These are phyloP conservation scores for Amaurobius ferox DNA, from an alignment of 2,888 invertebrate genomes.

Conservation along the genomic window DNA sequence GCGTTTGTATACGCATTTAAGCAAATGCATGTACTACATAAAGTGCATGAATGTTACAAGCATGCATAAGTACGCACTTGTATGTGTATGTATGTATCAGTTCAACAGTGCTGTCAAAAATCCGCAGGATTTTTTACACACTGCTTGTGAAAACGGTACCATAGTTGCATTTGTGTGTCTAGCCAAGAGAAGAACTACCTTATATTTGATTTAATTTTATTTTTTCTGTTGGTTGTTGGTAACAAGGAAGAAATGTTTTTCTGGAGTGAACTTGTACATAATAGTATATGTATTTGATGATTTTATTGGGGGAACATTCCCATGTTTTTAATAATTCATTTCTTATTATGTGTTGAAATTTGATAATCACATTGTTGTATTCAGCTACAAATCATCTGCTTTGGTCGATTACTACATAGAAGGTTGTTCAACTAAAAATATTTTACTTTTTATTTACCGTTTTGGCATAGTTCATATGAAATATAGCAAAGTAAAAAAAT, in stretches of 20 bases:
- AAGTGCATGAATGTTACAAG: too few relatives aligned
- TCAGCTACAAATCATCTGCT: conserved; percentile 1
- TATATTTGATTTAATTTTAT: conserved; percentile 52
- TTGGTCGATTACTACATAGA: too few relatives aligned
- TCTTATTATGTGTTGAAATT: not conserved
- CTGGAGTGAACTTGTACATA: conserved; percentile 59
- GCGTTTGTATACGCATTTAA: not conserved
- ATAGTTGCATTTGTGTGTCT: conserved; percentile 65
- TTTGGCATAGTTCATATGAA: too few relatives aligned
- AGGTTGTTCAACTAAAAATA: too few relatives aligned
- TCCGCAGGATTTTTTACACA: conserved; percentile 59
- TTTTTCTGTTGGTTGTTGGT: conserved; percentile 45
- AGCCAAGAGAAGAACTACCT: conserved; percentile 46
- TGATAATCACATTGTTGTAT: conserved; percentile 7
- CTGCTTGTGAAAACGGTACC: conserved; percentile 56
- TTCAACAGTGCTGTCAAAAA: conserved; percentile 56
- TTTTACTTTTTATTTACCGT: too few relatives aligned
- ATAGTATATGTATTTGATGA: conserved; percentile 17
- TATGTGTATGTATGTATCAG: conserved; percentile 22
- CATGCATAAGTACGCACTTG: not conserved
- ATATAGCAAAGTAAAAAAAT: too few relatives aligned
- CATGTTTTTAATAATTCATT: conserved; percentile 11
- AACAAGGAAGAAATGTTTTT: conserved; percentile 32
- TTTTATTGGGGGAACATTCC: not conserved
- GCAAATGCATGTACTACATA: not conserved